phyloP scores from a whole-genome alignment of 2,888 invertebrate genomes.

The Zeuzera pyrina region DNA sequence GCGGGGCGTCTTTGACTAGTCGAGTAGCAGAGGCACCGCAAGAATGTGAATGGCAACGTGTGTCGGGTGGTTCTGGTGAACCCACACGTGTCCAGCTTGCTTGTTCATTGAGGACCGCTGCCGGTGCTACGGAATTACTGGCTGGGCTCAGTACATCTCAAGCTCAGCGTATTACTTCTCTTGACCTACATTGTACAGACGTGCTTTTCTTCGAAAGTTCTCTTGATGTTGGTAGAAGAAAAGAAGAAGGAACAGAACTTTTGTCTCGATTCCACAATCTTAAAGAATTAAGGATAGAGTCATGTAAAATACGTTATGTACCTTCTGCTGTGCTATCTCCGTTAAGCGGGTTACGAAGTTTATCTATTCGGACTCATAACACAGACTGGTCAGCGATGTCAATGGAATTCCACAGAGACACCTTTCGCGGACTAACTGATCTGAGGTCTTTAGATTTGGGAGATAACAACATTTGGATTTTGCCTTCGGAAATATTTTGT shows the following conservation, averaged over 20 bases:
- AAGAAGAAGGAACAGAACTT: conserved; percentile 70
- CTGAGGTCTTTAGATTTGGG: conserved; percentile 79
- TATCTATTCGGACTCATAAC: conserved; percentile 82
- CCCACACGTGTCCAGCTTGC: conserved; percentile 73
- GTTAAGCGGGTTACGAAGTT: conserved; percentile 76
- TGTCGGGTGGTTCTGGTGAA: conserved; percentile 68
- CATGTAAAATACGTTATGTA: conserved; percentile 83
- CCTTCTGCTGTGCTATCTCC: conserved; percentile 80
- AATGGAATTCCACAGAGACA: conserved; percentile 81
- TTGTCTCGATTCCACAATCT: conserved; percentile 76
- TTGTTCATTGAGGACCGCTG: conserved; percentile 78
- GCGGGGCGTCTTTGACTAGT: conserved; percentile 61
- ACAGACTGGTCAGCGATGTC: conserved; percentile 87
- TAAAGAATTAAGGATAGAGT: conserved; percentile 79
- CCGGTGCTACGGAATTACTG: conserved; percentile 76
- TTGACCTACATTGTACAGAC: conserved; percentile 81
- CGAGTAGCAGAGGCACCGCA: conserved; percentile 77
- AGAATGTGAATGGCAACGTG: conserved; percentile 81
- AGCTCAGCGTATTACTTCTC: conserved; percentile 78
- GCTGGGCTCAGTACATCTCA: conserved; percentile 76
- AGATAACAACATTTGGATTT: conserved; percentile 84
- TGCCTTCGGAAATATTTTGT: conserved; percentile 82
- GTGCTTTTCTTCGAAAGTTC: conserved; percentile 82
- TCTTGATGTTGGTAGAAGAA: conserved; percentile 70
- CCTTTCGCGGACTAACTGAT: conserved; percentile 79